A percentile compares a stretch with the other conserved stretches of the same genome.
These are phyloP conservation scores for Anguilla pacifica DNA, from an alignment of 2,797 vertebrate species.

Conservation along the genomic window DNA sequence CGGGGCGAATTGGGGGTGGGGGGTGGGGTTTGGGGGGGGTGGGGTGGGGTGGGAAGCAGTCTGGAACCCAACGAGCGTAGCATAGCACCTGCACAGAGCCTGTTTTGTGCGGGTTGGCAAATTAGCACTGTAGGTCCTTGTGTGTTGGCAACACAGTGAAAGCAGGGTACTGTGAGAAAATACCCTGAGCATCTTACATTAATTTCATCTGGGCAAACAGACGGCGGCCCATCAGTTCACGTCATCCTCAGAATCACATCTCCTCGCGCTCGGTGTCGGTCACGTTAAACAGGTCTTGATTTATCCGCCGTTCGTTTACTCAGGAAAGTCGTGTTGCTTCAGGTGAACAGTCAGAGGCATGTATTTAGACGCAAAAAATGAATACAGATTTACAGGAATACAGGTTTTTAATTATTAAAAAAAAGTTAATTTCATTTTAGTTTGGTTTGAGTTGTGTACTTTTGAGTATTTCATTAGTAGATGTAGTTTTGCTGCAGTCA, in stretches of 20 bases:
- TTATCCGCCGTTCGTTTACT: background rate
- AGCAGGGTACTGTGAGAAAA: conserved; percentile 51
- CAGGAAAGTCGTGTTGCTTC: background rate
- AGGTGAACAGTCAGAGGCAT: background rate
- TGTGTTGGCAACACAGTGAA: conserved; percentile 35
- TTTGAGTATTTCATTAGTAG: background rate
- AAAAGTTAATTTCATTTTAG: background rate
- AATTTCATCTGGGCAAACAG: conserved; percentile 65
- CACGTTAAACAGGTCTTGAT: background rate
- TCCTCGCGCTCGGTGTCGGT: background rate
- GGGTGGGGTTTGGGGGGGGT: background rate
- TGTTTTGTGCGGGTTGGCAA: conserved; percentile 61
- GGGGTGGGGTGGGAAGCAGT: conserved; percentile 24
- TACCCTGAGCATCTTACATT: conserved; percentile 26
- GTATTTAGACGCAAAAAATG: background rate
- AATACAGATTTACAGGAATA: background rate
- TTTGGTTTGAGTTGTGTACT: background rate
- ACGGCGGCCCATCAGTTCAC: conserved; percentile 53
- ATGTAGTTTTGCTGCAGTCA: background rate
- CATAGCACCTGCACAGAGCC: conserved; percentile 67
- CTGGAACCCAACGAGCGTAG: conserved; percentile 50
- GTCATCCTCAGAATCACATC: background rate
- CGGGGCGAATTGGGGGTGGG: conserved; percentile 34
- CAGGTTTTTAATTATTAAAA: background rate
- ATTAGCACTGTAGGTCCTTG: conserved; percentile 34